A percentile compares a stretch with the other conserved stretches of the same genome.
These are phyloP conservation scores for Drosophila prolongata DNA, from an alignment of 2,888 invertebrate genomes.

Conservation along the genomic window DNA sequence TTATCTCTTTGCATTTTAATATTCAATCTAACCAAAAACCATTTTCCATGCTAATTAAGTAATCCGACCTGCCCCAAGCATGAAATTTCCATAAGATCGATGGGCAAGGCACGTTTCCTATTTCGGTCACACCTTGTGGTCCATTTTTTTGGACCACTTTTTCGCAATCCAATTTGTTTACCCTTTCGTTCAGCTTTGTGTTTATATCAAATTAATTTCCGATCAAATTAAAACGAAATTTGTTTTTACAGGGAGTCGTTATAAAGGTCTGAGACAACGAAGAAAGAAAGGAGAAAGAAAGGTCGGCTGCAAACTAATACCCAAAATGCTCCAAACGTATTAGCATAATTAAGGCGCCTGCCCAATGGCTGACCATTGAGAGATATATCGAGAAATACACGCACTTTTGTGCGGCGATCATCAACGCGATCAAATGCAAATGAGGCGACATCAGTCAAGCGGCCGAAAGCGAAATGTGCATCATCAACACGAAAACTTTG, in stretches of 20 bases:
- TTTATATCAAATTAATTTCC: slow-evolving; percentile 65
- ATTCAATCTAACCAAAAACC: slow-evolving; percentile 33
- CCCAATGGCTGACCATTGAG: slow-evolving; percentile 64
- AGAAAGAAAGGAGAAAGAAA: slow-evolving; percentile 36
- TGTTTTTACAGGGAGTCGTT: slow-evolving; percentile 46
- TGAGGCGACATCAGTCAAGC: slow-evolving; percentile 48
- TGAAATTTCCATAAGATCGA: slow-evolving; percentile 13
- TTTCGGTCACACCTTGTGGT: slow-evolving; percentile 38
- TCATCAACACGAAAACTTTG: slow-evolving; percentile 43
- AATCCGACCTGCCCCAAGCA: slow-evolving; percentile 48
- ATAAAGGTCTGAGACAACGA: slow-evolving; percentile 8
- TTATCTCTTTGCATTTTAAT: slow-evolving; percentile 6
- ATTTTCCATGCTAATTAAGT: slow-evolving; percentile 43
- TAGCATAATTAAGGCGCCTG: slow-evolving; percentile 70
- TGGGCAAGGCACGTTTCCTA: not conserved
- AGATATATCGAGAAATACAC: slow-evolving; percentile 36
- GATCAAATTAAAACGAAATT: slow-evolving; percentile 59
- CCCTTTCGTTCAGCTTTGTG: slow-evolving; percentile 44
- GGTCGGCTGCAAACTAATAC: slow-evolving; percentile 13
- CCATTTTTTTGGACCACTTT: slow-evolving; percentile 40
- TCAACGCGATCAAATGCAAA: slow-evolving; percentile 61
- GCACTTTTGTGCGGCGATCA: slow-evolving; percentile 35
- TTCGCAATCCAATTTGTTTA: slow-evolving; percentile 66
- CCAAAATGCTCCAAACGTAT: slow-evolving; percentile 49
- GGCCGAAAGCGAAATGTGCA: slow-evolving; percentile 67